Percentiles rank a stretch among this genome's conserved stretches.
Conservation (phyloP, 2,888 invertebrate species). For the Tipula lateralis region DNA sequence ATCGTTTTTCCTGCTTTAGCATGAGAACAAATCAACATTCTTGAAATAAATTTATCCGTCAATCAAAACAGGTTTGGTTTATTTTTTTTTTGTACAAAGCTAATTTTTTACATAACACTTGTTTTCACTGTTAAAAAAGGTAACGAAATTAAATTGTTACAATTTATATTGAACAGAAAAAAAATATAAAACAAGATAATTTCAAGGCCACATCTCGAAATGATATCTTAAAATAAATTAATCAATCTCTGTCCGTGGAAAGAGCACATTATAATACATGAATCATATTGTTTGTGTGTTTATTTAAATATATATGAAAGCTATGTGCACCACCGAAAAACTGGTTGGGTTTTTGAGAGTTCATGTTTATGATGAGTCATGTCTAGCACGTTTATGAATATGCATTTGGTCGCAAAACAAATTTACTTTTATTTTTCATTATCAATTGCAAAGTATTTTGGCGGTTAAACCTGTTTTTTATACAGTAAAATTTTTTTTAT, state of each 20-base stretch:
- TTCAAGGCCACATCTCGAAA: slow-evolving; percentile 11
- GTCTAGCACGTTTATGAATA: background rate
- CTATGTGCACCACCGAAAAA: background rate
- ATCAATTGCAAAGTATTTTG: background rate
- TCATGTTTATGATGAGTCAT: background rate
- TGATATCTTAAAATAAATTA: background rate
- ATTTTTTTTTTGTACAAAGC: background rate
- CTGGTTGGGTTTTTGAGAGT: background rate
- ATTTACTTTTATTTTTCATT: background rate
- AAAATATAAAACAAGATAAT: background rate
- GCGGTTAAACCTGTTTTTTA: background rate
- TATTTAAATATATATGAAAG: background rate
- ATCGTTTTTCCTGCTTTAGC: background rate
- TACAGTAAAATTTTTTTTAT: background rate
- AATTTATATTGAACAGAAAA: background rate
- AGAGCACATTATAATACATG: too few species aligned
- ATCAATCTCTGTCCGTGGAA: background rate
- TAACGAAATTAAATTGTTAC: background rate
- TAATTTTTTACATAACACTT: background rate
- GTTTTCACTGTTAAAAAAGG: background rate
- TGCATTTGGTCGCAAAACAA: background rate
- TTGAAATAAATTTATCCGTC: slow-evolving; percentile 14
- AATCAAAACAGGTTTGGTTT: background rate
- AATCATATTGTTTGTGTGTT: background rate
- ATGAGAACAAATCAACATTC: background rate